Evolutionary conservation across 92 coral and sea anemone genomes (phyloP).

Genomic region (Zoanthus sociatus): DNA sequence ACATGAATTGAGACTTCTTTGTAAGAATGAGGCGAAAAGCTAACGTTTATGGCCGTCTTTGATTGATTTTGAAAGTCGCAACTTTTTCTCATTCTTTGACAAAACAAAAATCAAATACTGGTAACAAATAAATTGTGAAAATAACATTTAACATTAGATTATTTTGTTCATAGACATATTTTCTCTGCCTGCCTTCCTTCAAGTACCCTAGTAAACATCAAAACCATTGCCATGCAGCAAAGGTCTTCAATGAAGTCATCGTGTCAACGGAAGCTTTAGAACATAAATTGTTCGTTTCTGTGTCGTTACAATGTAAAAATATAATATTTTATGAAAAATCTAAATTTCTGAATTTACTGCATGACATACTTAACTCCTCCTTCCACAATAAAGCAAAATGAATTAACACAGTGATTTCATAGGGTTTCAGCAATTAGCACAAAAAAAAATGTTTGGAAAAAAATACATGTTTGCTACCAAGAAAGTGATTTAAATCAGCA

Average conservation of each 20-base stretch:
- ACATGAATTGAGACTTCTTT: not conserved
- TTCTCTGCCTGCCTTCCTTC: not conserved
- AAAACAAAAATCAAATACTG: not conserved
- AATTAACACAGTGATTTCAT: not conserved
- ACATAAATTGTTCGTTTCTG: not conserved
- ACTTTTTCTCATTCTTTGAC: not conserved
- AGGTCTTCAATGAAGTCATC: conserved; percentile 49
- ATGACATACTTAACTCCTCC: not conserved
- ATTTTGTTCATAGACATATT: not conserved
- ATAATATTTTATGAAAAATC: not conserved
- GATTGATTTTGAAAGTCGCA: conserved; percentile 41
- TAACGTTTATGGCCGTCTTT: not conserved
- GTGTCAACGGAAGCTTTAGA: not conserved
- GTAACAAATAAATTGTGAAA: not conserved
- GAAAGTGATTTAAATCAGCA: not conserved
- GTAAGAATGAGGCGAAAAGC: not conserved
- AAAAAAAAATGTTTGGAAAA: not conserved
- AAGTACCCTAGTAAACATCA: not conserved
- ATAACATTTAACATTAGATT: no score
- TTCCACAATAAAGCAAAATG: not conserved
- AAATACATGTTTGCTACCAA: not conserved
- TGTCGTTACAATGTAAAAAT: not conserved
- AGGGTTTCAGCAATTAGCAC: not conserved
- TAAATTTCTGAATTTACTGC: not conserved
- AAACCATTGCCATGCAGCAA: not conserved